These are phyloP conservation scores for Flexamia atlantica DNA, from an alignment of 2,888 invertebrate genomes.

Conservation along the genomic window DNA sequence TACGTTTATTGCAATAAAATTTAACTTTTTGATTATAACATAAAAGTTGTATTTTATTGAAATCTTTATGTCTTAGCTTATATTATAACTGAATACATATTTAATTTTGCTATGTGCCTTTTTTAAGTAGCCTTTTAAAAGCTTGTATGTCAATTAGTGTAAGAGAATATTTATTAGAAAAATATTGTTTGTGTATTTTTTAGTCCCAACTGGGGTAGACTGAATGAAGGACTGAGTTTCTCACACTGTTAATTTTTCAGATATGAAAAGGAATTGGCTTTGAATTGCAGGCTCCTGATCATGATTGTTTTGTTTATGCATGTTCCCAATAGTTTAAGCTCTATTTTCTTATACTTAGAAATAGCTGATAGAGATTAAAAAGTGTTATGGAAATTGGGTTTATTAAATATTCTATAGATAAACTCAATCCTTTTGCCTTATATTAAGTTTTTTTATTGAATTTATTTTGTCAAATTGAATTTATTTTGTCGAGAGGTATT, in stretches of 20 bases:
- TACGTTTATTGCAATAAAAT: too few relatives aligned
- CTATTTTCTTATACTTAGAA: neutral
- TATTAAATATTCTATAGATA: neutral
- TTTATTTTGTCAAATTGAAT: neutral
- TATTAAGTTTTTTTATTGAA: too few relatives aligned
- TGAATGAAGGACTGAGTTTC: slow-evolving; percentile 24
- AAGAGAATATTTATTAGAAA: neutral
- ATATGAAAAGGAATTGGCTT: neutral
- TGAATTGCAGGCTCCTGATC: too few relatives aligned
- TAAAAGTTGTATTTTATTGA: too few relatives aligned
- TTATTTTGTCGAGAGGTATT: neutral
- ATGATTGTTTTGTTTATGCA: neutral
- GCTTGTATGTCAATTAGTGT: slow-evolving; percentile 19
- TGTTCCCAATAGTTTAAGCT: neutral
- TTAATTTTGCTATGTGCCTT: slow-evolving; percentile 22
- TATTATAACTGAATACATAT: neutral
- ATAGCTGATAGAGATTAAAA: neutral
- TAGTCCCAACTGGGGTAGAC: neutral
- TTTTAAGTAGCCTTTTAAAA: neutral
- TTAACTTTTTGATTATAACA: too few relatives aligned
- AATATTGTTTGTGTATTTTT: neutral
- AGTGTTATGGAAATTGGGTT: neutral
- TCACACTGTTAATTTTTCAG: slow-evolving; percentile 4
- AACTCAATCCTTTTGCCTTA: neutral
- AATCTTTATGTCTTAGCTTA: neutral